Evolutionary conservation across 2,888 invertebrate species (phyloP).

Genomic region (Carabus problematicus): DNA sequence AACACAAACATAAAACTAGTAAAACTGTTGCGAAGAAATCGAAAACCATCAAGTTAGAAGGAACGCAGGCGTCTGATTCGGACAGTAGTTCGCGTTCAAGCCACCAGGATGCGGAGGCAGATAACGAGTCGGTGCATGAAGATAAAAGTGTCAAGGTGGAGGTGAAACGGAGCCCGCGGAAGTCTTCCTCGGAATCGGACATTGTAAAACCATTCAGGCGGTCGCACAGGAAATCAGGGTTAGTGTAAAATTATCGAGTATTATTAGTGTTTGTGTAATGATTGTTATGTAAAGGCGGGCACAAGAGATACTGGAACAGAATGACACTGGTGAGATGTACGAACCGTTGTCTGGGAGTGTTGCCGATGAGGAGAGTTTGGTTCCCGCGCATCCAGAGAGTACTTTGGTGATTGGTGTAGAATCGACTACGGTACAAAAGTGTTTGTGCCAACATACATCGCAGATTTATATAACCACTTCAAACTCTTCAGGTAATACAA

Average conservation of each 20-base stretch:
- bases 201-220: conserved; percentile 48
- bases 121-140: conserved; percentile 15
- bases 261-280: background rate
- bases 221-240: conserved; percentile 50
- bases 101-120: conserved; percentile 44
- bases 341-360: conserved; percentile 46
- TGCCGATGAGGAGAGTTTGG: conserved; percentile 49
- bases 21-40: conserved; percentile 48
- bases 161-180: conserved; percentile 38
- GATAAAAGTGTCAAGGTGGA: conserved; percentile 28
- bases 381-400: conserved; percentile 50
- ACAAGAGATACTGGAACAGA: conserved; percentile 20
- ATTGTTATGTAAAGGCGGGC: conserved; percentile 15
- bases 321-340: conserved; percentile 44
- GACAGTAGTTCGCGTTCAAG: conserved; percentile 45
- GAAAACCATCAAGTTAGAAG: conserved; percentile 47
- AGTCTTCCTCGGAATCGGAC: conserved; percentile 39
- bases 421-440: conserved; percentile 52
- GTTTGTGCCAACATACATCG: conserved; percentile 63
- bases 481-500: conserved; percentile 43
- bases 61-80: conserved; percentile 47
- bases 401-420: conserved; percentile 43
- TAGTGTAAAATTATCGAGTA: background rate
- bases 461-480: conserved; percentile 64
- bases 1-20: conserved; percentile 46